Conservation (phyloP, 2,888 invertebrate genomes). For the Cerceris rybyensis region DNA sequence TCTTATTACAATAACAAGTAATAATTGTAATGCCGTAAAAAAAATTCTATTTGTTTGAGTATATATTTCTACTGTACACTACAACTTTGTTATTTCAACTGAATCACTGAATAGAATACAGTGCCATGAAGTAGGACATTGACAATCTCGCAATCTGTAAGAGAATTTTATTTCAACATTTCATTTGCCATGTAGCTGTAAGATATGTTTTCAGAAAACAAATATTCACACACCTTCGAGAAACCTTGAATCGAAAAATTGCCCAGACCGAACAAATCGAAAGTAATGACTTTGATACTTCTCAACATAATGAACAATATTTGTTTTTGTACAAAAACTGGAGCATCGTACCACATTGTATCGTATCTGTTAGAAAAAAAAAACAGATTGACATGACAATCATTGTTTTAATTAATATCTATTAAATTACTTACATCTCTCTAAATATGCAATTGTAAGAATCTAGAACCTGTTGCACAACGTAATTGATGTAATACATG, state of each 20-base stretch:
- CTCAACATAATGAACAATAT: neutral
- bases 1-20: too few species aligned
- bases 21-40: too few species aligned
- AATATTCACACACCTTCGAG: neutral
- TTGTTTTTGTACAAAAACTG: neutral
- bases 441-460: too few species aligned
- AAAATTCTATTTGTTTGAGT: too few species aligned
- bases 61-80: too few species aligned
- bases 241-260: neutral
- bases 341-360: neutral
- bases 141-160: neutral
- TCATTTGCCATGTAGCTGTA: neutral
- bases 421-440: too few species aligned
- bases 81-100: too few species aligned
- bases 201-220: neutral
- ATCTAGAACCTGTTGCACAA: too few species aligned
- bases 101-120: neutral
- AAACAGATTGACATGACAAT: neutral
- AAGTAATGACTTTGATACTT: neutral
- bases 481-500: too few species aligned
- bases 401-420: too few species aligned
- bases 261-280: neutral
- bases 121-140: neutral
- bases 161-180: neutral
- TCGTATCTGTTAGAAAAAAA: neutral